phyloP scores from a whole-genome alignment of 2,888 invertebrate species.

The Caradrina clavipalpis region DNA sequence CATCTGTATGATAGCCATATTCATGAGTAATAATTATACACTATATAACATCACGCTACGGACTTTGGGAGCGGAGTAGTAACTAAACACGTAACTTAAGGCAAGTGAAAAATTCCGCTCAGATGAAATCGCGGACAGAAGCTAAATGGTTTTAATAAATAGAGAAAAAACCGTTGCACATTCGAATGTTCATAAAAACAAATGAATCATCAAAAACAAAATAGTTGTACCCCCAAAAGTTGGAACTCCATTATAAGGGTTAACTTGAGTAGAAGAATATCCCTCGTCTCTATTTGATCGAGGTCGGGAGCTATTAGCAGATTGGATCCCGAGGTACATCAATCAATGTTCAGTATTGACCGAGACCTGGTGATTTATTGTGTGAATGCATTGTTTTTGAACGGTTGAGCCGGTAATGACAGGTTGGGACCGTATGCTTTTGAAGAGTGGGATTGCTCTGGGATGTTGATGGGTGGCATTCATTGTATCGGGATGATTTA shows the following conservation, averaged over 20 bases:
- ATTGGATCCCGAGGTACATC: conserved; percentile 72
- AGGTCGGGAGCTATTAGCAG: conserved; percentile 74
- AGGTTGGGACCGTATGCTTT: conserved; percentile 23
- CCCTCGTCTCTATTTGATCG: conserved; percentile 74
- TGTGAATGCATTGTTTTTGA: conserved; percentile 68
- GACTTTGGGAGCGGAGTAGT: no score
- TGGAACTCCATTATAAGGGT: conserved; percentile 72
- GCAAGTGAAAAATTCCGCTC: no score
- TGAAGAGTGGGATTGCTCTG: neutral
- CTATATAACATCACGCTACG: no score
- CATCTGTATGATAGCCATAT: no score
- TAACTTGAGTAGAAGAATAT: conserved; percentile 71
- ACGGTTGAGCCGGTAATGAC: conserved; percentile 34
- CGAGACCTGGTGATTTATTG: conserved; percentile 67
- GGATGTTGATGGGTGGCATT: neutral
- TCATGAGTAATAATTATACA: no score
- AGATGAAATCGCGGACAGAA: no score
- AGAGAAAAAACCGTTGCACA: no score
- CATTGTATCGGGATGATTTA: neutral
- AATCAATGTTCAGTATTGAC: conserved; percentile 69
- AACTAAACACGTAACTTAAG: no score
- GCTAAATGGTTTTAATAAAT: no score
- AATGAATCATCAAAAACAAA: conserved; percentile 36
- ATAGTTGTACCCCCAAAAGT: conserved; percentile 57
- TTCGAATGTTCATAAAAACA: conserved; percentile 9